Conservation (phyloP, 2,797 vertebrate genomes). For the Cyclura pinguis region DNA sequence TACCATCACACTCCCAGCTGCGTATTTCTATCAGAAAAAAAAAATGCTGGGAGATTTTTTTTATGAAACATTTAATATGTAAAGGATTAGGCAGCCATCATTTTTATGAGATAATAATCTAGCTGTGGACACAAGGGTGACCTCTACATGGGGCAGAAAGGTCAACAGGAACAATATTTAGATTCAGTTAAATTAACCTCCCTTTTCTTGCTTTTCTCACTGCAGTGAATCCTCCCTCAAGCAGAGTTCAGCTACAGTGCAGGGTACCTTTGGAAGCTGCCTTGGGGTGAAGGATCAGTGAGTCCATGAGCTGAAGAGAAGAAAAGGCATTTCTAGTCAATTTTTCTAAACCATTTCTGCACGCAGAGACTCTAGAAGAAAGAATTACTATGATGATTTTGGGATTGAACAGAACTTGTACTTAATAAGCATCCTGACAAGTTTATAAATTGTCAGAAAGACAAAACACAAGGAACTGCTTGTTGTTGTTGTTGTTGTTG, state of each 20-base stretch:
- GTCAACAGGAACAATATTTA: conserved; percentile 61
- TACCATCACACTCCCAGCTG: neutral
- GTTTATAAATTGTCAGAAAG: neutral
- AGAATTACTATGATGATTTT: neutral
- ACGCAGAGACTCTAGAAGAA: conserved; percentile 15
- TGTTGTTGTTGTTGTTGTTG: too few relatives aligned
- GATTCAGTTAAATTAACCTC: conserved; percentile 61
- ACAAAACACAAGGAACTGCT: neutral
- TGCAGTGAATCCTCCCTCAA: conserved; percentile 39
- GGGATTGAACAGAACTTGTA: neutral
- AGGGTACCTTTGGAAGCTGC: conserved; percentile 58
- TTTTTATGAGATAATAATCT: conserved; percentile 70
- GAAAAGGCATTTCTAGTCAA: conserved; percentile 52
- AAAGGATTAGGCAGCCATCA: conserved; percentile 67
- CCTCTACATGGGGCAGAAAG: conserved; percentile 30
- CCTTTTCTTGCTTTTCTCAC: conserved; percentile 43
- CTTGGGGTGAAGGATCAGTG: conserved; percentile 47
- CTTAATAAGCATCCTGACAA: neutral
- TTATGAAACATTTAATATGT: conserved; percentile 54
- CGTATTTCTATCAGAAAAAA: neutral
- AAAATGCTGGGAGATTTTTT: conserved; percentile 34
- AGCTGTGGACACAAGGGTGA: conserved; percentile 60
- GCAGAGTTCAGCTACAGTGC: conserved; percentile 63
- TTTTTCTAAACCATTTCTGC: conserved; percentile 43
- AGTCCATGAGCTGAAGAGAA: conserved; percentile 59